A percentile compares a stretch with the other conserved stretches of the same genome.
Conservation (phyloP, 2,888 invertebrate species). For the Orthosia gothica region DNA sequence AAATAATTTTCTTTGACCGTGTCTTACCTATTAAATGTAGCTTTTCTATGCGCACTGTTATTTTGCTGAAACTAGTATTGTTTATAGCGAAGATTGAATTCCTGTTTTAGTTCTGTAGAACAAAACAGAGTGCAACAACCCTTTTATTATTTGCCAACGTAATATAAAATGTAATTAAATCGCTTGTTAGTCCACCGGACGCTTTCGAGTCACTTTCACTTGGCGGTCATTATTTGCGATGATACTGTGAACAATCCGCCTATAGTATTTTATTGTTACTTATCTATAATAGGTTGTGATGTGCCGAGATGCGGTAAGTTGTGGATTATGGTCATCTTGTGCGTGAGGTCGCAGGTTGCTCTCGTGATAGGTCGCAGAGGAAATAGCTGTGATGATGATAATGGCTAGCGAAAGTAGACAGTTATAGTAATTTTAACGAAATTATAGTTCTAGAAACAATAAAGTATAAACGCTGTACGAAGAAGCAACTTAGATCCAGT, state of each 20-base stretch:
- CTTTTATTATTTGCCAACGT: slow-evolving; percentile 44
- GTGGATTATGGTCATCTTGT: slow-evolving; percentile 38
- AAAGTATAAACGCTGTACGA: background rate
- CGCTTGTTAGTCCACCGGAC: slow-evolving; percentile 44
- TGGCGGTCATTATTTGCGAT: slow-evolving; percentile 54
- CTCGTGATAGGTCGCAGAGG: slow-evolving; percentile 50
- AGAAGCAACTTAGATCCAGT: background rate
- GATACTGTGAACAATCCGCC: slow-evolving; percentile 51
- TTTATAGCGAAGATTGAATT: slow-evolving; percentile 2
- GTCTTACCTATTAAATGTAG: slow-evolving; percentile 24
- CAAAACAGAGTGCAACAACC: slow-evolving; percentile 27
- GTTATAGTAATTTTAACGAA: slow-evolving; percentile 1
- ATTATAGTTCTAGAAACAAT: slow-evolving; percentile 6
- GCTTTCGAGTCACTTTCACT: slow-evolving; percentile 67
- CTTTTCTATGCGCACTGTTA: slow-evolving; percentile 7
- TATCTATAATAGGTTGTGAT: slow-evolving; percentile 18
- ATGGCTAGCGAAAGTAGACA: slow-evolving; percentile 51
- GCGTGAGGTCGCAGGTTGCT: slow-evolving; percentile 40
- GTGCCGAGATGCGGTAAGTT: slow-evolving; percentile 18
- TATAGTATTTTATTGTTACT: slow-evolving; percentile 51
- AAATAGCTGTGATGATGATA: slow-evolving; percentile 39
- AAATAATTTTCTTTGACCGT: slow-evolving; percentile 25
- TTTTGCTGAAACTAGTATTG: slow-evolving; percentile 24
- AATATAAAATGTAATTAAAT: slow-evolving; percentile 46
- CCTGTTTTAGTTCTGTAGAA: background rate